These are phyloP conservation scores for Parauchenoglanis ngamensis DNA, from an alignment of 2,797 vertebrate species.

Conservation along the genomic window DNA sequence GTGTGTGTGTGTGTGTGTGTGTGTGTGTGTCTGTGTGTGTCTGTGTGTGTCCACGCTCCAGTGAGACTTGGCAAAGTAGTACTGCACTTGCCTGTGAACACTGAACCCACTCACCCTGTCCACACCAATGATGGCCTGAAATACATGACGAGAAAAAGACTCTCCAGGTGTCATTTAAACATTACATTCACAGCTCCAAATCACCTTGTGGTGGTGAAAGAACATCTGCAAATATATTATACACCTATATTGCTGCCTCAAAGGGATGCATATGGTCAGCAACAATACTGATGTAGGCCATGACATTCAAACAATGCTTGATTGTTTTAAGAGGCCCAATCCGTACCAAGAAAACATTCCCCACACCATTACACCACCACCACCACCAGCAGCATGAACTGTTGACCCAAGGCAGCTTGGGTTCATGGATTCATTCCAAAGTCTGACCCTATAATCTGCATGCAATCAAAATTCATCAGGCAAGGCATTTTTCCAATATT, in stretches of 20 bases:
- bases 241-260: not conserved
- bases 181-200: not conserved
- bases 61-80: constrained; percentile 54
- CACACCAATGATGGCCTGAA: constrained; percentile 6
- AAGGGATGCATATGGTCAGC: not conserved
- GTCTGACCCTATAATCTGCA: not conserved
- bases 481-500: not conserved
- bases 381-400: not conserved
- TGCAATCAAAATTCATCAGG: not conserved
- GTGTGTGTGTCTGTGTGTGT: constrained; percentile 6
- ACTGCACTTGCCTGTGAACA: constrained; percentile 45
- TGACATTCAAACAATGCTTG: constrained; percentile 6
- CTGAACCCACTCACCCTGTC: constrained; percentile 54
- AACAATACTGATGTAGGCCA: not conserved
- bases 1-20: not conserved
- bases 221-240: not conserved
- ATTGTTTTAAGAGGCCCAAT: not conserved
- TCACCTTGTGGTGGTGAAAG: not conserved
- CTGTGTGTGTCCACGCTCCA: constrained; percentile 38
- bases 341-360: not conserved
- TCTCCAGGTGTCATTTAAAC: not conserved
- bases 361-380: not conserved
- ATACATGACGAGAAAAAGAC: constrained; percentile 5
- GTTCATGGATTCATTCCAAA: not conserved
- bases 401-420: not conserved